Percentiles rank a stretch among this genome's conserved stretches.
These are phyloP conservation scores for Acomys russatus DNA, from an alignment of 2,797 vertebrate species.

Conservation along the genomic window DNA sequence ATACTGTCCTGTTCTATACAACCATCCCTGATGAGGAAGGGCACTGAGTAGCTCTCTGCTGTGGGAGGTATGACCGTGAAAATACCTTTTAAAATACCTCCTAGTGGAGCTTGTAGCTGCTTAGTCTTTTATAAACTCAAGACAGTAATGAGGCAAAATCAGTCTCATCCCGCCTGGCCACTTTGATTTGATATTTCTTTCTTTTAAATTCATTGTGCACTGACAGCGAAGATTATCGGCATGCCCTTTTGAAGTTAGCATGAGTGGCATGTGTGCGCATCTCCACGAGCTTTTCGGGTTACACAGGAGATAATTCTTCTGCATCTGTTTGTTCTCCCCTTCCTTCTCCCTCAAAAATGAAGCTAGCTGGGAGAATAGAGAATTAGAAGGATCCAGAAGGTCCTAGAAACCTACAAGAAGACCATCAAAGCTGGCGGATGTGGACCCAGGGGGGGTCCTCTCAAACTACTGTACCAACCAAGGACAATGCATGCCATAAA, in stretches of 20 bases:
- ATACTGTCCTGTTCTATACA: background rate
- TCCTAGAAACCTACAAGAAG: too few relatives aligned
- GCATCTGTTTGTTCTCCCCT: background rate
- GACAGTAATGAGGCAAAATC: background rate
- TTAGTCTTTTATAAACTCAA: background rate
- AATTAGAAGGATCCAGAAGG: too few relatives aligned
- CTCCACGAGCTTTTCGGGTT: background rate
- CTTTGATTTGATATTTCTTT: background rate
- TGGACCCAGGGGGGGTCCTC: too few relatives aligned
- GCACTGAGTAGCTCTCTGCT: background rate
- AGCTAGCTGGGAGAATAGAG: background rate
- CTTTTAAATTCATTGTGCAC: background rate
- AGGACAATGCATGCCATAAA: too few relatives aligned
- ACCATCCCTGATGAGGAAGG: background rate
- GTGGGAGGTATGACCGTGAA: background rate
- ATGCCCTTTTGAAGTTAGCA: background rate
- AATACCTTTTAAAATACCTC: background rate
- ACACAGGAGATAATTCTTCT: background rate
- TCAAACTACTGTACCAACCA: too few relatives aligned
- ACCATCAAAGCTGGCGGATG: too few relatives aligned
- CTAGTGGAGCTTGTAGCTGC: background rate
- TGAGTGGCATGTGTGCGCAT: too few relatives aligned
- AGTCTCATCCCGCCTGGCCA: background rate
- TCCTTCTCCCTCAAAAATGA: background rate
- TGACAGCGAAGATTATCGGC: background rate